Conservation (phyloP, 1,140 invertebrate genomes). For the Nasonia longicornis region DNA sequence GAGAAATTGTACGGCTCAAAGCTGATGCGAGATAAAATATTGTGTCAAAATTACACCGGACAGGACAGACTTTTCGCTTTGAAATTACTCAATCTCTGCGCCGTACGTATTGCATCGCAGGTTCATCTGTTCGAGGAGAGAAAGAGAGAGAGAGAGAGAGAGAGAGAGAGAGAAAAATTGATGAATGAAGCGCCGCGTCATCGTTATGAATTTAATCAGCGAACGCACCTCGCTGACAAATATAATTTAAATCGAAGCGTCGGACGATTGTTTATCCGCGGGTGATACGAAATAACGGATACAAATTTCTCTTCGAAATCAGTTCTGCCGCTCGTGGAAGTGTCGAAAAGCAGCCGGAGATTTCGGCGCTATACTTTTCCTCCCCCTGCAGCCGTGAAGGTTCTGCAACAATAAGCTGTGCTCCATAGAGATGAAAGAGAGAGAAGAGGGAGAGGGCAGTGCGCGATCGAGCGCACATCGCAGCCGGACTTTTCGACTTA, state of each 20-base stretch:
- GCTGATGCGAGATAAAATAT: not conserved
- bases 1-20: not conserved
- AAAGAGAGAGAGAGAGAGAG: not conserved
- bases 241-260: not conserved
- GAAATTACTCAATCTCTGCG: not conserved
- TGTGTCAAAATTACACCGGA: not conserved
- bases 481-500: conserved; percentile 61
- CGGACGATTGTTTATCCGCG: not conserved
- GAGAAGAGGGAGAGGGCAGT: conserved; percentile 31
- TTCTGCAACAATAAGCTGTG: conserved; percentile 43
- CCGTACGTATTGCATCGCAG: not conserved
- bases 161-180: not conserved
- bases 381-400: not conserved
- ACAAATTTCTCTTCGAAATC: not conserved
- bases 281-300: not conserved
- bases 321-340: not conserved
- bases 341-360: not conserved
- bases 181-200: not conserved
- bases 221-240: not conserved
- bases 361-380: not conserved
- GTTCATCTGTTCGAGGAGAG: not conserved
- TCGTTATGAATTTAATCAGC: not conserved
- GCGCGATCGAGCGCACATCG: conserved; percentile 48
- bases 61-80: not conserved
- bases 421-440: not conserved